Conservation (phyloP, 1,140 invertebrate species). For the Tribolium castaneum region DNA sequence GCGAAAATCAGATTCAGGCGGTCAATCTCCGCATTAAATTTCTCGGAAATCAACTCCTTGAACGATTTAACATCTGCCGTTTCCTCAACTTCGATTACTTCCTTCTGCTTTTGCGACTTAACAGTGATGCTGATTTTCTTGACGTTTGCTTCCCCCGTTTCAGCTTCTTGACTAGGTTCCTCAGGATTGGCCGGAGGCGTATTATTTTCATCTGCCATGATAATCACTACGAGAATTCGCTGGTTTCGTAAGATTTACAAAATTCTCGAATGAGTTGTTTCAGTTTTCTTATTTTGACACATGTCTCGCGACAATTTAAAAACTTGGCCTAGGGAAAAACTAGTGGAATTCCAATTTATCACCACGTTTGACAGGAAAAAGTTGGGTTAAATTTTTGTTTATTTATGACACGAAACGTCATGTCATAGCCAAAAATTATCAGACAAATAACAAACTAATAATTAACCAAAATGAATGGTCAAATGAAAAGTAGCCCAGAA, state of each 20-base stretch:
- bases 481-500: conserved; percentile 55
- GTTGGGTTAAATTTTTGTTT: background rate
- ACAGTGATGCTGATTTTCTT: conserved; percentile 74
- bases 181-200: background rate
- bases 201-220: conserved; percentile 1
- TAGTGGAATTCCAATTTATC: background rate
- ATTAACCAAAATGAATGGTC: conserved; percentile 37
- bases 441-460: conserved; percentile 8
- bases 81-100: conserved; percentile 85
- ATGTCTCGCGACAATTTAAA: conserved; percentile 20
- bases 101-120: conserved; percentile 95
- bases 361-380: background rate
- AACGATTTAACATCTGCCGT: conserved; percentile 90
- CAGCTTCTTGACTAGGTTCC: background rate
- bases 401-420: background rate
- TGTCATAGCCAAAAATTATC: background rate
- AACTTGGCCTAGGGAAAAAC: conserved; percentile 4
- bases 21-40: conserved; percentile 88
- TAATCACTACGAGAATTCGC: background rate
- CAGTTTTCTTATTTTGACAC: background rate
- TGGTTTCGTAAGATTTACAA: background rate
- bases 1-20: conserved; percentile 97
- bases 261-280: background rate
- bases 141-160: background rate
- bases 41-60: conserved; percentile 85